These are phyloP conservation scores for Sula dactylatra DNA, from an alignment of 2,113 vertebrate species.

Conservation along the genomic window DNA sequence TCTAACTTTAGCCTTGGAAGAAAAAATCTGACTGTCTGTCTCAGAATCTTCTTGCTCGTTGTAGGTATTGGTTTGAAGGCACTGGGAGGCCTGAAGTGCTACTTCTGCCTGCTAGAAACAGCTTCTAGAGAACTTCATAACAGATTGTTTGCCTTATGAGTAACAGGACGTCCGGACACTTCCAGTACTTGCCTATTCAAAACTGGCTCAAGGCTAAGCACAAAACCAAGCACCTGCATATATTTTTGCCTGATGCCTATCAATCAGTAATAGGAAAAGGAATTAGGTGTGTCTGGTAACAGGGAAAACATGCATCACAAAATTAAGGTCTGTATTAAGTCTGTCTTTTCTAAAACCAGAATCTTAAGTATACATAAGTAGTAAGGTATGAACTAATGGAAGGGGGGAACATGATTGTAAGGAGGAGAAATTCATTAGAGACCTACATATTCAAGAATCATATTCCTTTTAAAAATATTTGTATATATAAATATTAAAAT, in stretches of 20 bases:
- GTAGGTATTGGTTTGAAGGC: background rate
- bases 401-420: background rate
- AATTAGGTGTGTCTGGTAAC: background rate
- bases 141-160: background rate
- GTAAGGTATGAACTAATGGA: background rate
- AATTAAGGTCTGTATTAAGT: background rate
- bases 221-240: background rate
- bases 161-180: background rate
- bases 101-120: background rate
- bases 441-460: background rate
- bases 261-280: background rate
- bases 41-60: background rate
- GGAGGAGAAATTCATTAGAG: background rate
- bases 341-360: background rate
- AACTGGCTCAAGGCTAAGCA: background rate
- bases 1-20: background rate
- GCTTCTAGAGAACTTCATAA: background rate
- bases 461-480: background rate
- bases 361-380: background rate
- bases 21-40: background rate
- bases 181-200: background rate
- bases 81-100: background rate
- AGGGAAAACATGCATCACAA: background rate
- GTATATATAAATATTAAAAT: background rate
- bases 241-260: background rate